Percentiles rank a stretch among this genome's conserved stretches.
These are phyloP conservation scores for Phainopepla nitens DNA, from an alignment of 2,113 vertebrate species.

Conservation along the genomic window DNA sequence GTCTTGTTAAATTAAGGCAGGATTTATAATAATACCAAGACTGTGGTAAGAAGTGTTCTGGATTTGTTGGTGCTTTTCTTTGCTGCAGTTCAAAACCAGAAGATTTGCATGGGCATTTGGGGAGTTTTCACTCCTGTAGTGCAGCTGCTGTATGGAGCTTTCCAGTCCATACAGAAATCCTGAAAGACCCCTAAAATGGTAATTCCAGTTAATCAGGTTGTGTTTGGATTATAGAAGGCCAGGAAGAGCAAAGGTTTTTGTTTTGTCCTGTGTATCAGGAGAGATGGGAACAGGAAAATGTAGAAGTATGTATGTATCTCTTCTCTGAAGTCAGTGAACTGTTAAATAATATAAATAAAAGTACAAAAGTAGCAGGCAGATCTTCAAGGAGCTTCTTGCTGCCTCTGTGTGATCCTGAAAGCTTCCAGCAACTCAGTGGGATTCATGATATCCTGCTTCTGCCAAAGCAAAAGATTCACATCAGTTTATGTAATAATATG, in stretches of 20 bases:
- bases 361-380: neutral
- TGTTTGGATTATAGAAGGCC: neutral
- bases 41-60: neutral
- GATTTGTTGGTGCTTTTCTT: neutral
- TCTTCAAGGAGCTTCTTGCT: neutral
- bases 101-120: neutral
- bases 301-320: neutral
- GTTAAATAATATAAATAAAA: neutral
- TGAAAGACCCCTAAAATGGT: neutral
- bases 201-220: neutral
- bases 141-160: neutral
- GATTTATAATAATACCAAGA: neutral
- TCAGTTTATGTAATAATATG: neutral
- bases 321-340: neutral
- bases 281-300: neutral
- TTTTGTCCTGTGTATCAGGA: neutral
- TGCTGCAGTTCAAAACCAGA: neutral
- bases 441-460: neutral
- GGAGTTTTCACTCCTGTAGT: neutral
- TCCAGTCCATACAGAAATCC: neutral
- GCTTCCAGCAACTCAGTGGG: neutral
- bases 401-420: neutral
- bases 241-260: neutral
- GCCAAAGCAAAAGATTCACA: neutral
- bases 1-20: neutral